Percentiles rank a stretch among this genome's conserved stretches.
Conservation (phyloP, 2,113 vertebrate genomes). For the Dascyllus trimaculatus region DNA sequence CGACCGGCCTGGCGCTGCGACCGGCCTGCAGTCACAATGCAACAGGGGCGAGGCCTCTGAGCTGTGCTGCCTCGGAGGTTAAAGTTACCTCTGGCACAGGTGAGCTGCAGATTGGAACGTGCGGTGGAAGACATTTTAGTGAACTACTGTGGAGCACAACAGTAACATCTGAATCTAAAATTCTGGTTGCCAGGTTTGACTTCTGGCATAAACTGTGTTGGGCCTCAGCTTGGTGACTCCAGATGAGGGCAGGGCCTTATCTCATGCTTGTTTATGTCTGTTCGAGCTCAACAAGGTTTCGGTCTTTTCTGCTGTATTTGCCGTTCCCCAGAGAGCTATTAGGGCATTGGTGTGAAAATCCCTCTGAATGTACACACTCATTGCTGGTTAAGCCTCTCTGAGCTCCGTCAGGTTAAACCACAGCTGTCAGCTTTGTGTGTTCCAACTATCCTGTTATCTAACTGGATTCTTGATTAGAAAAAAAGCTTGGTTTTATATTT, state of each 20-base stretch:
- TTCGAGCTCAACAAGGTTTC: constrained; percentile 70
- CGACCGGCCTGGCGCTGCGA: background rate
- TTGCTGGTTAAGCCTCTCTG: constrained; percentile 67
- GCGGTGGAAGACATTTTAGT: background rate
- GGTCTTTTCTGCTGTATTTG: constrained; percentile 82
- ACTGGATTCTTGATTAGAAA: constrained; percentile 3
- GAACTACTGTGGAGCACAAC: background rate
- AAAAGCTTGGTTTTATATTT: constrained; percentile 12
- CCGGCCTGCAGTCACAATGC: constrained; percentile 40
- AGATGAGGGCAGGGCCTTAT: constrained; percentile 47
- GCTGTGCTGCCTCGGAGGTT: constrained; percentile 16
- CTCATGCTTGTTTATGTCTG: constrained; percentile 65
- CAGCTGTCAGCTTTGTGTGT: constrained; percentile 22
- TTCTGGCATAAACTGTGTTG: constrained; percentile 8
- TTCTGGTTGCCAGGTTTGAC: constrained; percentile 32
- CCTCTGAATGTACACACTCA: constrained; percentile 72
- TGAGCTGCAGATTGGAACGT: constrained; percentile 19
- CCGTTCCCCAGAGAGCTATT: constrained; percentile 80
- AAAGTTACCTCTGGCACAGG: constrained; percentile 50
- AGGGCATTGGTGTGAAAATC: constrained; percentile 81
- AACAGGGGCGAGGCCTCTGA: constrained; percentile 13
- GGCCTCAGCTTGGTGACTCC: constrained; percentile 42
- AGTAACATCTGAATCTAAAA: constrained; percentile 28
- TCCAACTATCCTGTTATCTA: constrained; percentile 2
- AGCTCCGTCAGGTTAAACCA: constrained; percentile 33